Base-by-base conservation (phyloP, 2,888 invertebrate species). In the Arrhopalites spinosus region DNA sequence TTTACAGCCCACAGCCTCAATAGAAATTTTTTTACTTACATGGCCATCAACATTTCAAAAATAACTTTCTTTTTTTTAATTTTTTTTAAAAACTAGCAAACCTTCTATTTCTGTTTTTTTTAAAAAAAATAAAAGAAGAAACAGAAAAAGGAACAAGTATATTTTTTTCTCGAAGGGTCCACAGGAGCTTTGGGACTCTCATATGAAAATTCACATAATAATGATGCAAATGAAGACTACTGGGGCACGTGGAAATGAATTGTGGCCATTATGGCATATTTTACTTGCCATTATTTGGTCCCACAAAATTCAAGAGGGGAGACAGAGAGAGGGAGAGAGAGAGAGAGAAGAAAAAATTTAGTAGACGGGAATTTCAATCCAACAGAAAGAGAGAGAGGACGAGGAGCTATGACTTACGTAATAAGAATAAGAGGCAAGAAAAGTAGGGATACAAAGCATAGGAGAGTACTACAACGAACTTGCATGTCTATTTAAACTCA, bases 261-360 rank as follows among this genome's bases (percentile, higher is more conserved):
- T 63, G 63, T n/a, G 63, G 63, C 63, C 63, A 63, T 63, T 63
- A 63, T 63, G 63, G 29, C 27, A 27, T 29, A 63, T 63, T 63
- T 63, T 63, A 63, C 63, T 63, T 29, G 30, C 63, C 63, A 63
- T 63, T 63, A 63, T 63, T 5, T 50, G 50, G 50, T 5, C 50
- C 2, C 50, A 50, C 50, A 15, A 17, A 50, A n/a, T 17, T 17
- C n/a, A 15, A 15, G 3, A 15, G 7, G 50, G 50, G 2, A 50
- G n/a, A 50, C 45, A 15, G 45, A 7, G n/a, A n/a, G n/a, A 45
- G 15, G 8, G 45, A 45, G 45, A 45, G 15, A 45, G 15, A 45
- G 15, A 45, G 45, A 50, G n/a, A 15, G 50, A 50, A 50, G n/a
- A 50, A 50, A 50, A 50, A n/a, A 50, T 13, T n/a, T 50, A 50